Evolutionary conservation across 2,888 invertebrate genomes (phyloP).

Genomic region (Electrophaes corylata): DNA sequence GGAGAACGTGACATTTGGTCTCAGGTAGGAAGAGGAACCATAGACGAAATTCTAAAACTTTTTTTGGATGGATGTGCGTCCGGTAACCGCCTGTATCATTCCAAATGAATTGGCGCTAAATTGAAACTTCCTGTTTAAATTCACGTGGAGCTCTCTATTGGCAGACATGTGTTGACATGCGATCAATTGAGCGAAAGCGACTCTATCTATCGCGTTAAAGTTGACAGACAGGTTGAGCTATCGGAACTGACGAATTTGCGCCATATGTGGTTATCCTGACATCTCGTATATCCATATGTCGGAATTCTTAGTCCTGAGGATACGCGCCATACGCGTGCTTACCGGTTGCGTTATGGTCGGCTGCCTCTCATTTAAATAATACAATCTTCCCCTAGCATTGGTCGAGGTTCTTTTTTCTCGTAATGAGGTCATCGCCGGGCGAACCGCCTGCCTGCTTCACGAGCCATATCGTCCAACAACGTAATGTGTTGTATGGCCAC

Average conservation of each 20-base stretch:
- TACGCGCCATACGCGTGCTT: constrained; percentile 49
- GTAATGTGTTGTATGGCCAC: constrained; percentile 56
- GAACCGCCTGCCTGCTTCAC: constrained; percentile 58
- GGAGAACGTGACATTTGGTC: constrained; percentile 79
- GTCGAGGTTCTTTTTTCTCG: constrained; percentile 60
- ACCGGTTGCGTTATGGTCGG: constrained; percentile 52
- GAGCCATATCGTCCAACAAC: constrained; percentile 60
- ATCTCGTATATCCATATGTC: constrained; percentile 57
- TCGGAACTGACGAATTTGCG: constrained; percentile 53
- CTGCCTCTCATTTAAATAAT: constrained; percentile 53
- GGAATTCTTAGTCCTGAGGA: constrained; percentile 46
- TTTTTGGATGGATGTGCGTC: constrained; percentile 66
- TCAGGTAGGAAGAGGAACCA: constrained; percentile 59
- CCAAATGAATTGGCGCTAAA: constrained; percentile 80
- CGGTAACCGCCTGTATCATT: constrained; percentile 69
- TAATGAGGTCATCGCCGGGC: constrained; percentile 69
- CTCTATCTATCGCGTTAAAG: constrained; percentile 63
- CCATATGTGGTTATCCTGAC: constrained; percentile 67
- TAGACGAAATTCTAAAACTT: constrained; percentile 66
- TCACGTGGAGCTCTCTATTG: constrained; percentile 71
- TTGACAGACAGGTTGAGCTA: constrained; percentile 67
- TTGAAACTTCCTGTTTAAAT: constrained; percentile 81
- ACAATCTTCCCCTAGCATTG: constrained; percentile 50
- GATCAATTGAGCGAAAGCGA: constrained; percentile 80
- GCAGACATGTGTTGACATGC: constrained; percentile 72